phyloP scores from a whole-genome alignment of 2,113 vertebrate species.

The Corythaeola cristata region DNA sequence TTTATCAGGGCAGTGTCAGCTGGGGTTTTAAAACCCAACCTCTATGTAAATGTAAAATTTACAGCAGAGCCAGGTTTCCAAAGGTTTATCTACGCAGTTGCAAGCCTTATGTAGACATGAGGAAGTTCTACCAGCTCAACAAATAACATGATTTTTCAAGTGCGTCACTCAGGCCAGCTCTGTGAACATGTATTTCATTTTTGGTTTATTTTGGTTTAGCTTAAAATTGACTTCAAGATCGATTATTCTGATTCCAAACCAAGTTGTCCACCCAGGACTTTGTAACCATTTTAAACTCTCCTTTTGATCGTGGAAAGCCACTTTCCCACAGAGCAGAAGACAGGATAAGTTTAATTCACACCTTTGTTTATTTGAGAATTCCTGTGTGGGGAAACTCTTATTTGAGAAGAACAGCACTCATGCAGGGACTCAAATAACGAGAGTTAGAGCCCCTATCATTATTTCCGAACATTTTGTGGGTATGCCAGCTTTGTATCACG shows the following conservation, averaged over 20 bases:
- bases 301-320: background rate
- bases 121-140: background rate
- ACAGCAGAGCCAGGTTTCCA: background rate
- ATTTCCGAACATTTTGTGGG: background rate
- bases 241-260: background rate
- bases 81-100: background rate
- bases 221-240: background rate
- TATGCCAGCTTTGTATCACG: background rate
- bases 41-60: background rate
- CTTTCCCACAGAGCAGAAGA: background rate
- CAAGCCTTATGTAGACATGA: background rate
- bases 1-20: background rate
- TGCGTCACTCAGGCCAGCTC: background rate
- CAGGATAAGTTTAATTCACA: constrained; percentile 2
- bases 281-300: background rate
- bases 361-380: constrained; percentile 9
- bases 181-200: background rate
- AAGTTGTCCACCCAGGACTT: background rate
- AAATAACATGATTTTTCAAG: background rate
- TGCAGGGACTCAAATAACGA: background rate
- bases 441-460: background rate
- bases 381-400: background rate
- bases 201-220: background rate
- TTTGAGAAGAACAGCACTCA: constrained; percentile 2
- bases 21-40: background rate